phyloP scores from a whole-genome alignment of 2,888 invertebrate genomes.

The Mactromeris polynyma region DNA sequence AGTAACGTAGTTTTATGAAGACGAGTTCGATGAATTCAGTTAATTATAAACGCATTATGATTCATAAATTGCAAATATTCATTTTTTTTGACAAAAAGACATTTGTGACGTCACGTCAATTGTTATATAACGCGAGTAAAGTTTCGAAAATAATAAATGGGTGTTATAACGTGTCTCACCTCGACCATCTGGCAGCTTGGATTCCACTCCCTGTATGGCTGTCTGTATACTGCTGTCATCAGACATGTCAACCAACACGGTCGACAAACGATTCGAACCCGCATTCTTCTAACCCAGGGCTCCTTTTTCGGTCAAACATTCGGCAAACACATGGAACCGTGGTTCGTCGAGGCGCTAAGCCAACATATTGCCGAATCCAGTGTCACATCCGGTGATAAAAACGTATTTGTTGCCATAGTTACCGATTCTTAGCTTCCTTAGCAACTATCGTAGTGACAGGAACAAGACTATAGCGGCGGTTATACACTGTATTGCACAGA shows the following conservation, averaged over 20 bases:
- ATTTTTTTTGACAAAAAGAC: neutral
- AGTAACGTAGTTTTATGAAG: neutral
- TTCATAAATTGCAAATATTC: neutral
- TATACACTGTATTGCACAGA: too few relatives aligned
- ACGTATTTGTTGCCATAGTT: too few relatives aligned
- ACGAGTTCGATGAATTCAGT: too few relatives aligned
- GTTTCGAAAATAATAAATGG: neutral
- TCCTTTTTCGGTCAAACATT: slow-evolving; percentile 72
- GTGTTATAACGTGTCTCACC: slow-evolving; percentile 55
- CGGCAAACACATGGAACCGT: slow-evolving; percentile 76
- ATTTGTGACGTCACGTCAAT: neutral
- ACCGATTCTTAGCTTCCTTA: slow-evolving; percentile 55
- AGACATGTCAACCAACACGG: slow-evolving; percentile 72
- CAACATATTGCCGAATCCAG: slow-evolving; percentile 77
- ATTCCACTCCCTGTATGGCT: slow-evolving; percentile 62
- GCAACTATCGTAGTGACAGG: slow-evolving; percentile 31
- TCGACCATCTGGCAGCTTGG: slow-evolving; percentile 62
- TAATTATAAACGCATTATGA: neutral
- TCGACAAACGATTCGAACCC: slow-evolving; percentile 60
- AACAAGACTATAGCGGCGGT: neutral
- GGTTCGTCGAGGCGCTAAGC: slow-evolving; percentile 72
- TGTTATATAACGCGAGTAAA: neutral
- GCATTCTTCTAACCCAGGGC: slow-evolving; percentile 47
- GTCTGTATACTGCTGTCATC: slow-evolving; percentile 64
- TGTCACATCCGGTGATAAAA: too few relatives aligned